Conservation (phyloP, 2,113 vertebrate species). For the Limanda limanda region DNA sequence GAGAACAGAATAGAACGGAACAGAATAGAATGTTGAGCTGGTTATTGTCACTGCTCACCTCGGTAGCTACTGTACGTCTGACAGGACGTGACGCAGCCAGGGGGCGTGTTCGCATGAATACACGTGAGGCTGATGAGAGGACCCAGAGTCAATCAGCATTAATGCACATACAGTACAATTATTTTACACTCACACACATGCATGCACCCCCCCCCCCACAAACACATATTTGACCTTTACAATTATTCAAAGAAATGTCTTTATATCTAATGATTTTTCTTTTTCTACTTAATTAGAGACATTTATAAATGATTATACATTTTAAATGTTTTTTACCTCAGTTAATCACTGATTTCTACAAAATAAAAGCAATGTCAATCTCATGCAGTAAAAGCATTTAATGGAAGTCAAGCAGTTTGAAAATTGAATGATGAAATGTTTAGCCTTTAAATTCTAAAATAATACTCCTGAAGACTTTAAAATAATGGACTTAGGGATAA, state of each 20-base stretch:
- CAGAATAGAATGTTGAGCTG: neutral
- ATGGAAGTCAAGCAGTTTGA: neutral
- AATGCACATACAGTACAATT: slow-evolving; percentile 41
- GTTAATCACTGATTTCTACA: neutral
- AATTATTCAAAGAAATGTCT: neutral
- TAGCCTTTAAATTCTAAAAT: too few species aligned
- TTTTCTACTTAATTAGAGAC: too few species aligned
- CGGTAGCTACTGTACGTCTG: slow-evolving; percentile 38
- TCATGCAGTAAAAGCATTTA: neutral
- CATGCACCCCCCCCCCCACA: neutral
- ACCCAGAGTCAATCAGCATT: slow-evolving; percentile 36
- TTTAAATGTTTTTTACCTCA: neutral
- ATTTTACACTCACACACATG: neutral
- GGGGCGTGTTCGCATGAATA: slow-evolving; percentile 58
- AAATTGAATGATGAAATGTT: neutral
- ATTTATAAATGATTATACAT: neutral
- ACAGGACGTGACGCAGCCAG: slow-evolving; percentile 71
- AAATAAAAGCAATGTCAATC: neutral
- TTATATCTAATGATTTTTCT: too few species aligned
- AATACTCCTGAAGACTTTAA: neutral
- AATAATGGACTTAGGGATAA: neutral
- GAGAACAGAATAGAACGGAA: neutral
- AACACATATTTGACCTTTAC: neutral
- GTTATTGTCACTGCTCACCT: slow-evolving; percentile 13
- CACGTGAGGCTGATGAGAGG: slow-evolving; percentile 51